Evolutionary conservation across 2,888 invertebrate genomes (phyloP).

Genomic region (Pycnomerus fuliginosus): DNA sequence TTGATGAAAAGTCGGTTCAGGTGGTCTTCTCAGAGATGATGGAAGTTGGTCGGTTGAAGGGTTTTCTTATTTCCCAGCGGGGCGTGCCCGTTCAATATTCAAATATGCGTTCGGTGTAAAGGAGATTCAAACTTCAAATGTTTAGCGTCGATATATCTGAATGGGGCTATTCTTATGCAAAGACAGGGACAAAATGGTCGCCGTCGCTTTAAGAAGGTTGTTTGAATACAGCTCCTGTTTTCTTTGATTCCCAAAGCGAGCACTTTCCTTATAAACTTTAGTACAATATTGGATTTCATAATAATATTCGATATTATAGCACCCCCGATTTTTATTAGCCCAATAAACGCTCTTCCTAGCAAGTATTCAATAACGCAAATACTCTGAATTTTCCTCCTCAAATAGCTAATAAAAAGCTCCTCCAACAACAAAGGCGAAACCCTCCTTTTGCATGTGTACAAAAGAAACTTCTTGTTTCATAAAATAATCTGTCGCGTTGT

Average conservation of each 20-base stretch:
- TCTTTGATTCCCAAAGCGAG: conserved; percentile 40
- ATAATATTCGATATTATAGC: conserved; percentile 11
- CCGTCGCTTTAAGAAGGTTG: conserved; percentile 42
- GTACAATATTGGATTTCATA: conserved; percentile 38
- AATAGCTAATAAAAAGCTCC: conserved; percentile 19
- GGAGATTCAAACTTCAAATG: conserved; percentile 44
- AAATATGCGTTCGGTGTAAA: conserved; percentile 41
- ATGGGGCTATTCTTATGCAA: conserved; percentile 48
- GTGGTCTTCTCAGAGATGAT: too few relatives aligned
- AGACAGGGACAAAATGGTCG: conserved; percentile 45
- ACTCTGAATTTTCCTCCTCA: conserved; percentile 15
- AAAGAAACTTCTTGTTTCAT: conserved; percentile 31
- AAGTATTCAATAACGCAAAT: conserved; percentile 18
- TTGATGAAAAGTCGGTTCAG: too few relatives aligned
- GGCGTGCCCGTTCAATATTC: conserved; percentile 41
- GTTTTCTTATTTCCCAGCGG: conserved; percentile 40
- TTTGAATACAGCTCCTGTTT: conserved; percentile 44
- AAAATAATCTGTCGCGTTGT: conserved; percentile 31
- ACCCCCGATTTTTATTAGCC: conserved; percentile 13
- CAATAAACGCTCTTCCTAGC: conserved; percentile 14
- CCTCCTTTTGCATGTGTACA: conserved; percentile 23
- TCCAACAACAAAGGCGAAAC: conserved; percentile 12
- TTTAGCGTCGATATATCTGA: conserved; percentile 45
- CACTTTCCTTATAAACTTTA: conserved; percentile 38
- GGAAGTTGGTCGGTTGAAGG: conserved; percentile 28